A percentile compares a stretch with the other conserved stretches of the same genome.
Conservation (phyloP, 1,140 invertebrate genomes). For the Saccostrea cuccullata region DNA sequence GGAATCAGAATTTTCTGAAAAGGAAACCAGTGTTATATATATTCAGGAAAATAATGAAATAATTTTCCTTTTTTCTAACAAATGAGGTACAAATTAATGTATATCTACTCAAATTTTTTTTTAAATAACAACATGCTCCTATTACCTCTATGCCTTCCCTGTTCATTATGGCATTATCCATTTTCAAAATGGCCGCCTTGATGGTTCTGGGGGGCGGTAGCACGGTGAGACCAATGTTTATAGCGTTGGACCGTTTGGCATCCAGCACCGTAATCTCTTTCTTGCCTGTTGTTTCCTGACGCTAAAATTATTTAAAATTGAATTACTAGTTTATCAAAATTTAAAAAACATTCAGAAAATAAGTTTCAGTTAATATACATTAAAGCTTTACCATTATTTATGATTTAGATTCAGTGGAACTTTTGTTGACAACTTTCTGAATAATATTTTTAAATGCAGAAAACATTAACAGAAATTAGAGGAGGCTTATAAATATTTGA, state of each 20-base stretch:
- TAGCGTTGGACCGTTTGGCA: constrained; percentile 98
- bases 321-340: neutral
- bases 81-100: too few species aligned
- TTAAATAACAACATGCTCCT: too few species aligned
- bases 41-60: too few species aligned
- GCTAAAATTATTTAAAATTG: neutral
- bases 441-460: neutral
- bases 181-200: constrained; percentile 98
- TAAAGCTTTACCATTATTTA: neutral
- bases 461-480: neutral
- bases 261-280: constrained; percentile 98
- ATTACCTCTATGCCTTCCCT: constrained; percentile 95
- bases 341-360: neutral
- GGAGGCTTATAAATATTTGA: neutral
- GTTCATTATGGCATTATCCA: constrained; percentile 99
- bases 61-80: too few species aligned
- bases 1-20: constrained; percentile 96
- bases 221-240: constrained; percentile 99
- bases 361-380: too few species aligned
- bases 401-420: neutral
- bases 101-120: too few species aligned
- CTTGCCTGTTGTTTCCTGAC: constrained; percentile 86
- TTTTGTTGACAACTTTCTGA: neutral
- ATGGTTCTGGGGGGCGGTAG: constrained; percentile 96
- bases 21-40: neutral